phyloP scores from a whole-genome alignment of 2,797 vertebrate species.

The Glyptemys insculpta region DNA sequence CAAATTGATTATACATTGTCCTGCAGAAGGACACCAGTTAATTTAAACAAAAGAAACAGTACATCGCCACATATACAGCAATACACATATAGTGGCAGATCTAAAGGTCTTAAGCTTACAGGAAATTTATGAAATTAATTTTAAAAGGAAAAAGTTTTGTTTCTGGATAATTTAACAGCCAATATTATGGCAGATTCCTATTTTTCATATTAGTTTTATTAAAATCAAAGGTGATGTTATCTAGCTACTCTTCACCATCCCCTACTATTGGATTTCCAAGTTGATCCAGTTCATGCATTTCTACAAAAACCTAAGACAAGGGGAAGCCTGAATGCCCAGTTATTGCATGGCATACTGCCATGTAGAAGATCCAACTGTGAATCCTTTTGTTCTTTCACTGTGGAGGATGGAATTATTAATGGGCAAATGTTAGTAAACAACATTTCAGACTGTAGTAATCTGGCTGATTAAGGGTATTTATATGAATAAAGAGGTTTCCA shows the following conservation, averaged over 20 bases:
- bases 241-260: conserved; percentile 56
- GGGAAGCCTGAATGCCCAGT: conserved; percentile 17
- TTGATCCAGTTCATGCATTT: conserved; percentile 38
- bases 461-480: neutral
- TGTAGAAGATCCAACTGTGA: neutral
- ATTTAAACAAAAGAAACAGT: neutral
- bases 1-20: neutral
- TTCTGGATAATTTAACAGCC: conserved; percentile 56
- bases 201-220: conserved; percentile 58
- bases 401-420: neutral
- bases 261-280: conserved; percentile 44
- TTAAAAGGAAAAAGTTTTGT: neutral
- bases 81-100: neutral
- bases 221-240: conserved; percentile 61
- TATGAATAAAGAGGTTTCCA: neutral
- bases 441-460: neutral
- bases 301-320: conserved; percentile 1
- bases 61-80: neutral
- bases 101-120: neutral
- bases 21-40: neutral
- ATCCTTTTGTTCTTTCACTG: neutral
- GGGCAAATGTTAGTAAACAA: neutral
- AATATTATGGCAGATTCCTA: conserved; percentile 38
- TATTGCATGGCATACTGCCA: conserved; percentile 9
- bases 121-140: neutral